phyloP scores from a whole-genome alignment of 2,113 vertebrate genomes.

The Corapipo altera region DNA sequence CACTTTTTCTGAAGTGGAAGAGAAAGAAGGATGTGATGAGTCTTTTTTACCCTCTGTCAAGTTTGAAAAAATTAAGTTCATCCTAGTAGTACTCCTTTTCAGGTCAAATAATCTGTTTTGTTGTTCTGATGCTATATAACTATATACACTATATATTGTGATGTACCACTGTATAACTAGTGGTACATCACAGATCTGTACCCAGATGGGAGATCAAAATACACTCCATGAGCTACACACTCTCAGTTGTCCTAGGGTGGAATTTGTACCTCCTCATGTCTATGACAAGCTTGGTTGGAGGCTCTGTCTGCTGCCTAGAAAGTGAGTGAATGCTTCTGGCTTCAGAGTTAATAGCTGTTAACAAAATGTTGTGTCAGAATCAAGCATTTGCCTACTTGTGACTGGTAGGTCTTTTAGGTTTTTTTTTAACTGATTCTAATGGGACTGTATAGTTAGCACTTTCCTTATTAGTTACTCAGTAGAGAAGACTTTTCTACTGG shows the following conservation, averaged over 20 bases:
- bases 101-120: background rate
- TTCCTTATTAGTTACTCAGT: background rate
- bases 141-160: background rate
- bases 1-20: background rate
- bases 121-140: background rate
- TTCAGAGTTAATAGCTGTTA: background rate
- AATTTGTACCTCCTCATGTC: background rate
- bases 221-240: background rate
- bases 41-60: background rate
- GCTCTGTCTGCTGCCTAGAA: background rate
- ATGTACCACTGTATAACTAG: background rate
- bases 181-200: background rate
- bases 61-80: background rate
- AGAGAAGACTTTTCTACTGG: background rate
- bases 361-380: background rate
- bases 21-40: background rate
- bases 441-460: background rate
- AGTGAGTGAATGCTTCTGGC: background rate
- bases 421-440: background rate
- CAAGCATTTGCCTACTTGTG: background rate
- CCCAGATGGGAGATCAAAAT: background rate
- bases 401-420: fast-evolving
- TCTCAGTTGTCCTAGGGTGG: background rate
- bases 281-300: background rate
- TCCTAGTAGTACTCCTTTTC: background rate